A percentile compares a stretch with the other conserved stretches of the same genome.
phyloP scores from a whole-genome alignment of 2,797 vertebrate species.

The Vultur gryphus region DNA sequence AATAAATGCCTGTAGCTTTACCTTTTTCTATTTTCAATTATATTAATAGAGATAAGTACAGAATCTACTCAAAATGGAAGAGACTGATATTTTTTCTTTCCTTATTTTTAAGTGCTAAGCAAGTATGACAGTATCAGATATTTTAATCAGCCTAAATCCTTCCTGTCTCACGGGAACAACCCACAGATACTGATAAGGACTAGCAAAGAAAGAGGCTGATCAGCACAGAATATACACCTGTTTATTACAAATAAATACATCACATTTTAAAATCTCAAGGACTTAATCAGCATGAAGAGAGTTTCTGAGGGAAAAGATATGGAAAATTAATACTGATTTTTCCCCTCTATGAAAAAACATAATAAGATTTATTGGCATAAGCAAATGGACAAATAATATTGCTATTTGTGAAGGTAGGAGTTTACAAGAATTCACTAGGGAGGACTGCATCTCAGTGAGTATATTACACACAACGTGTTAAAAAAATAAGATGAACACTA shows the following conservation, averaged over 20 bases:
- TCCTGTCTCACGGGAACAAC: neutral
- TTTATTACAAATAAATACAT: neutral
- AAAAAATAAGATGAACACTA: neutral
- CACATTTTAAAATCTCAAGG: neutral
- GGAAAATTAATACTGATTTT: neutral
- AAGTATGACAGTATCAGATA: neutral
- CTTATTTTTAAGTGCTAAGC: neutral
- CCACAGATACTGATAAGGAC: neutral
- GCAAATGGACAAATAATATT: neutral
- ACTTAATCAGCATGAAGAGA: neutral
- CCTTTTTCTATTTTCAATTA: neutral
- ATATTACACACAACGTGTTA: neutral
- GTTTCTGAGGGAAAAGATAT: neutral
- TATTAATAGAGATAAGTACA: neutral
- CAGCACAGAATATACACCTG: neutral
- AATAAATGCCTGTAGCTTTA: neutral
- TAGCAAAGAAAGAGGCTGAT: neutral
- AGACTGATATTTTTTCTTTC: neutral
- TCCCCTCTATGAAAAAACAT: neutral
- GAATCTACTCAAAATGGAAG: neutral
- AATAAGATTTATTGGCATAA: neutral
- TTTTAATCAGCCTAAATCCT: neutral
- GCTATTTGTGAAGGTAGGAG: neutral
- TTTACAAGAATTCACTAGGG: neutral
- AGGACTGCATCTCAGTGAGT: neutral